Conservation (phyloP, 2,113 vertebrate genomes). For the Corythoichthys haematopterus region DNA sequence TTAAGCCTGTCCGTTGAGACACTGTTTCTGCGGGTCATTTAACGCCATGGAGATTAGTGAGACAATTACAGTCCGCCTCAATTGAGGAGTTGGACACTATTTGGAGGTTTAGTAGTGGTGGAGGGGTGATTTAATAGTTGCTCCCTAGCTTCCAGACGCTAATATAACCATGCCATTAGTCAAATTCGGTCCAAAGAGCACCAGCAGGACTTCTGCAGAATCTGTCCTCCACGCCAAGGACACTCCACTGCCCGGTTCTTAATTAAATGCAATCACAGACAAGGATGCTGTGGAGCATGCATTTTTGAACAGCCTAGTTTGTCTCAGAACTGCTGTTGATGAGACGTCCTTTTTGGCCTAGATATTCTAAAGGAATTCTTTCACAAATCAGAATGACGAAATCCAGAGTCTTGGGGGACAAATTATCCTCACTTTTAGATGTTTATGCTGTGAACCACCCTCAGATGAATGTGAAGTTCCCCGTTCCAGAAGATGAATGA, state of each 20-base stretch:
- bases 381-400: constrained; percentile 31
- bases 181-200: constrained; percentile 49
- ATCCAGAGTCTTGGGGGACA: constrained; percentile 16
- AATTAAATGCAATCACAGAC: constrained; percentile 63
- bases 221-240: constrained; percentile 61
- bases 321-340: constrained; percentile 51
- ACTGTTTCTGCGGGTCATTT: constrained; percentile 65
- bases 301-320: constrained; percentile 50
- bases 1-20: constrained; percentile 54
- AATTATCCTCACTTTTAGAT: constrained; percentile 28
- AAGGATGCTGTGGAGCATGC: constrained; percentile 44
- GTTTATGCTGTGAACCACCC: constrained; percentile 47
- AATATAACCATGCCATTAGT: constrained; percentile 44
- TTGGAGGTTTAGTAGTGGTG: constrained; percentile 40
- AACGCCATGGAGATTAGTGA: constrained; percentile 62
- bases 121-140: constrained; percentile 34
- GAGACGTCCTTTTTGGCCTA: constrained; percentile 51
- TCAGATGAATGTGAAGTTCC: constrained; percentile 55
- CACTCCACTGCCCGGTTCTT: constrained; percentile 38
- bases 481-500: constrained; percentile 44
- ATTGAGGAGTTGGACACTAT: constrained; percentile 51
- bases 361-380: constrained; percentile 49
- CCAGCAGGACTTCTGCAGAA: constrained; percentile 34
- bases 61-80: constrained; percentile 68
- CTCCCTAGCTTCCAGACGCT: constrained; percentile 28